A percentile compares a stretch with the other conserved stretches of the same genome.
Evolutionary conservation across 2,113 vertebrate genomes (phyloP).

Genomic region (Percina caprodes): DNA sequence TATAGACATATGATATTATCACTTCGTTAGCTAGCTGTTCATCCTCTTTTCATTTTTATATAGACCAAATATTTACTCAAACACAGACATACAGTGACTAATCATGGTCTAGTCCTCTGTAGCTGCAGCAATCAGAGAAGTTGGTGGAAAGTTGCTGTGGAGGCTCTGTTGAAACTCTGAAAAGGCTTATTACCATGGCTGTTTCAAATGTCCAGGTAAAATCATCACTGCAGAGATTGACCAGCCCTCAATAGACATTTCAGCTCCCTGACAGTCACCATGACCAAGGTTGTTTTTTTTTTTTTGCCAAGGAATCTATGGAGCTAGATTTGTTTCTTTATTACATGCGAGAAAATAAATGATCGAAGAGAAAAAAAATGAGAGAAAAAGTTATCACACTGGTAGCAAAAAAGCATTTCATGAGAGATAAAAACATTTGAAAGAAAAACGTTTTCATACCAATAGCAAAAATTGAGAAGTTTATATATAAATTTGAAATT

Average conservation of each 20-base stretch:
- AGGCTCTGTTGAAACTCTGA: background rate
- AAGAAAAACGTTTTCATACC: too few species aligned
- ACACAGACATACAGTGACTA: constrained; percentile 34
- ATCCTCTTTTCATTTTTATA: constrained; percentile 4
- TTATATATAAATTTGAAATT: too few species aligned
- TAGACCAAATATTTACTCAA: constrained; percentile 62
- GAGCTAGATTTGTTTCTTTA: too few species aligned
- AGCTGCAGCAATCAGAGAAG: background rate
- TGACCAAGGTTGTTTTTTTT: background rate
- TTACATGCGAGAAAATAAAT: too few species aligned
- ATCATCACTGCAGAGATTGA: constrained; percentile 40
- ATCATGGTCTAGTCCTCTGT: constrained; percentile 25
- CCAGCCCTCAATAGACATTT: constrained; percentile 35
- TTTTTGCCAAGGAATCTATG: too few species aligned
- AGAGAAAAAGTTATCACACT: too few species aligned
- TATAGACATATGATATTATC: background rate
- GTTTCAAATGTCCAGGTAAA: background rate
- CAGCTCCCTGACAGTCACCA: constrained; percentile 45
- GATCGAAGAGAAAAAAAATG: too few species aligned
- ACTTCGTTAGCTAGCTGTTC: background rate
- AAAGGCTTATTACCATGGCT: background rate
- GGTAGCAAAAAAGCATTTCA: too few species aligned
- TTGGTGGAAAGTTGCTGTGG: background rate
- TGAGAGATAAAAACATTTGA: too few species aligned
- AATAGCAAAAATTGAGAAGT: too few species aligned